Evolutionary conservation across 92 coral and sea anemone species (phyloP).

Genomic region (Nematostella vectensis): DNA sequence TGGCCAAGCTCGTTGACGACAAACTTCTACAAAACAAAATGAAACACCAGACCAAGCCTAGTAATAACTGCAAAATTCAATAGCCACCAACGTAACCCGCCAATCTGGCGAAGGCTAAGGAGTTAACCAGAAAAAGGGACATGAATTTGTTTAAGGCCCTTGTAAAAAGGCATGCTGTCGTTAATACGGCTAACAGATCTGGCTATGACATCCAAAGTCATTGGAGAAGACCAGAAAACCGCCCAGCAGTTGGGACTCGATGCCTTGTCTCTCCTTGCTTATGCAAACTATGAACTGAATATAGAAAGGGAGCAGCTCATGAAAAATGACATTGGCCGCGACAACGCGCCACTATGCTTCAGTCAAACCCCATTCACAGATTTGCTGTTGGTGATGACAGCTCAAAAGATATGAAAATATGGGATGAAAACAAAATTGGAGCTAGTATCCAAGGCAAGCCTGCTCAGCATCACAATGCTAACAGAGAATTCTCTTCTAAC

Average conservation of each 20-base stretch:
- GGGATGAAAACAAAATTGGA: too few species aligned
- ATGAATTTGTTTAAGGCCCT: too few species aligned
- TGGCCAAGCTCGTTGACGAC: background rate
- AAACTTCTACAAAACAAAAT: too few species aligned
- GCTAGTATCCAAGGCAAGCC: too few species aligned
- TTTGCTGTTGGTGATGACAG: too few species aligned
- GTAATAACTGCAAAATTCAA: background rate
- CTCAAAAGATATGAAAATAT: too few species aligned
- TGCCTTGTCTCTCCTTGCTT: constrained; percentile 22
- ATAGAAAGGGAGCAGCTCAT: constrained; percentile 2
- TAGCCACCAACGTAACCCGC: constrained; percentile 2
- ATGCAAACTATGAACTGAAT: constrained; percentile 14
- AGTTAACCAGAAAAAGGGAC: too few species aligned
- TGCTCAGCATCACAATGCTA: too few species aligned
- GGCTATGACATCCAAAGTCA: constrained; percentile 11
- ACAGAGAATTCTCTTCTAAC: too few species aligned
- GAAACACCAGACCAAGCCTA: background rate
- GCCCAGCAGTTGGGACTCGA: too few species aligned
- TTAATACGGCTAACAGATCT: constrained; percentile 8
- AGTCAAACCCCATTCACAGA: constrained; percentile 4
- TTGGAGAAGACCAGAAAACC: too few species aligned
- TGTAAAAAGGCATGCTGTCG: constrained; percentile 13
- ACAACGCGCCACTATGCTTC: constrained; percentile 3
- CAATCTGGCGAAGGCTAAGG: constrained; percentile 5
- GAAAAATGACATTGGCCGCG: constrained; percentile 1